Base-by-base conservation (phyloP, 1,140 invertebrate genomes). In the Drosophila santomea region DNA sequence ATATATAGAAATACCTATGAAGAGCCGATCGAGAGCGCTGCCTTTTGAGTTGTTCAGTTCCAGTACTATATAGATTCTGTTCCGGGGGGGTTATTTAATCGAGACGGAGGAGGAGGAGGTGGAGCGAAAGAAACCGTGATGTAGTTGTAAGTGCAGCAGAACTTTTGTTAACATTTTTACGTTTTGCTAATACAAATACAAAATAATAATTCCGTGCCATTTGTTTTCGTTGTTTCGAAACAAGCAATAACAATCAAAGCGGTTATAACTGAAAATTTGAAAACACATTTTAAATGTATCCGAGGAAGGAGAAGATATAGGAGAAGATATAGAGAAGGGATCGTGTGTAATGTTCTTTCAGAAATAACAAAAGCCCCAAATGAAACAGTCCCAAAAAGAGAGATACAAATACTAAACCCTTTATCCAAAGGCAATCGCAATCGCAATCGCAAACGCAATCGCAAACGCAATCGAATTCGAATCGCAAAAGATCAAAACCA, bases 401-500 rank as follows among this genome's bases (percentile, higher is more conserved):
- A 72, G 68, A 73, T 52, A 61, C 73, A 75, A 75, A 66, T 52
- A 75, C 51, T 64, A 75, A 32, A 48, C 79, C 83, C 83, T 88
- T 86, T 77, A 32, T 74, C 84, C 84, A 80, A 88, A 84, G 84
- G 84, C 77, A 84, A 84, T 45, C 43, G 43, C 43, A 44, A 41
- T 41, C 38, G 25, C 23, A 23, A 52, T 20, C 48, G 48, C 48
- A 54, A 54, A 77, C 38, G 25, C 23, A 23, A 52, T 20, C 48
- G 48, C 48, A 54, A 54, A 77, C 79, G 60, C 50, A 68, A 68
- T 82, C 81, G 79, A 89, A 91, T 91, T 91, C 89, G 90, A 86
- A 91, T 91, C 80, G 73, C 79, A 86, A 86, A 86, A 78, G 89
- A 91, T 86, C 78, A 89, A 91, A 91, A 78, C 80, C 75, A 72